phyloP scores from a whole-genome alignment of 2,888 invertebrate genomes.

The Digitonthophagus gazella region DNA sequence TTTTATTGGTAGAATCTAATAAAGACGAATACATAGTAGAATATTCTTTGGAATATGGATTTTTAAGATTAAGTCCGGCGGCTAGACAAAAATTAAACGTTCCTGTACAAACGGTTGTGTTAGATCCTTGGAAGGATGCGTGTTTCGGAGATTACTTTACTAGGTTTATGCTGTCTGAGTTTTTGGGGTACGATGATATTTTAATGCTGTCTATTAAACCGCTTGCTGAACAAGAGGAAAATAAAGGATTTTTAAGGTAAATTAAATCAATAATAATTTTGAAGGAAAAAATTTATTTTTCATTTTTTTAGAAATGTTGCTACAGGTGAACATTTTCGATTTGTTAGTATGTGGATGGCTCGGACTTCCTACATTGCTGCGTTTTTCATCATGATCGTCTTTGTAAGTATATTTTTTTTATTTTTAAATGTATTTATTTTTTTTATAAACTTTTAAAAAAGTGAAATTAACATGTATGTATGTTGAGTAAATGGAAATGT shows the following conservation, averaged over 20 bases:
- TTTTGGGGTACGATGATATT: conserved; percentile 96
- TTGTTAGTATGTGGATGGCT: conserved; percentile 96
- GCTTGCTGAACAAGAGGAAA: conserved; percentile 92
- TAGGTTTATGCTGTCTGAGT: conserved; percentile 84
- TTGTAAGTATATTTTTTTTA: conserved; percentile 75
- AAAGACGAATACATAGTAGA: conserved; percentile 97
- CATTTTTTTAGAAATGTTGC: conserved; percentile 14
- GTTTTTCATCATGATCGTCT: conserved; percentile 95
- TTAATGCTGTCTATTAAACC: conserved; percentile 95
- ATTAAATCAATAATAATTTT: background rate
- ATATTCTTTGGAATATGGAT: conserved; percentile 96
- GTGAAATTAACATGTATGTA: too few species aligned
- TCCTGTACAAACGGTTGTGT: conserved; percentile 81
- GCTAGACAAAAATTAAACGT: conserved; percentile 87
- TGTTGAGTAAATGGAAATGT: background rate
- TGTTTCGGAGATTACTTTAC: conserved; percentile 93
- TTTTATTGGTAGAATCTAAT: conserved; percentile 55
- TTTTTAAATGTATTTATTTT: too few species aligned
- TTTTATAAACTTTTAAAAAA: too few species aligned
- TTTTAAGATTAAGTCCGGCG: conserved; percentile 82
- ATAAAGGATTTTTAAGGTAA: conserved; percentile 88
- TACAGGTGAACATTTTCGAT: conserved; percentile 94
- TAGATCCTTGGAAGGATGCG: conserved; percentile 83
- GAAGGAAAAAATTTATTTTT: background rate
- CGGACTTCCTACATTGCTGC: conserved; percentile 94